Base-by-base conservation (phyloP, 1,140 invertebrate species). In the Brachionus calyciflorus region DNA sequence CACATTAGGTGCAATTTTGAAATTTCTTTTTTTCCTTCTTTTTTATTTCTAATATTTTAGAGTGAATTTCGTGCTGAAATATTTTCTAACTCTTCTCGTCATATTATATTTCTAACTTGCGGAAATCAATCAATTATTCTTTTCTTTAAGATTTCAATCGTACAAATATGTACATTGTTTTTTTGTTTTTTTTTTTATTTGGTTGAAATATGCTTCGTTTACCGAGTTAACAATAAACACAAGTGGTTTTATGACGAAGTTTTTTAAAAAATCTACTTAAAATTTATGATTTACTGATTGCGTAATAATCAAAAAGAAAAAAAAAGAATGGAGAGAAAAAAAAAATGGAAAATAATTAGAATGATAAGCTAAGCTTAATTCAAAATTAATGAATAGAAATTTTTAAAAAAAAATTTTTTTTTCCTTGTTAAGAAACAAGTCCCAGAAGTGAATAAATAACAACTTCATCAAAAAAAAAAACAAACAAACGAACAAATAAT, bases 241-340 rank as follows among this genome's bases (percentile, higher is more conserved):
- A 37, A 37, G 9, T 9, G 33, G 9, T 5, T 5, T 5, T 5
- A 37, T 5, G 9, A 37, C 3, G 9, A 37, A 37, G 9, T 37
- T 37, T 37, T 37, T 37, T 37, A 5, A 24, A 19, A 33, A 33
- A 33, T 60, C 55, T 60, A 60, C 55, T 60, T 19, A 60, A 60
- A 60, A 60, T 60, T 60, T 60, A 60, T 60, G 55, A 60, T 60
- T 60, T 60, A 60, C 55, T 37, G 12, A 60, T 60, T 60, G 55
- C 55, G 30, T 60, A 60, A 60, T 60, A 37, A 37, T 30, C 33
- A 60, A 37, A 17, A 33, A 60, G 17, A 60, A 60, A 33, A 30
- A 60, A 33, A 33, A 60, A 17, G 37, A 33, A 37, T 2, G 19
- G 19, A n/a, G 19, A 37, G 10, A 37, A 37, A 6, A 21, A 60